Conservation (phyloP, 2,113 vertebrate species). For the Oriolus oriolus region DNA sequence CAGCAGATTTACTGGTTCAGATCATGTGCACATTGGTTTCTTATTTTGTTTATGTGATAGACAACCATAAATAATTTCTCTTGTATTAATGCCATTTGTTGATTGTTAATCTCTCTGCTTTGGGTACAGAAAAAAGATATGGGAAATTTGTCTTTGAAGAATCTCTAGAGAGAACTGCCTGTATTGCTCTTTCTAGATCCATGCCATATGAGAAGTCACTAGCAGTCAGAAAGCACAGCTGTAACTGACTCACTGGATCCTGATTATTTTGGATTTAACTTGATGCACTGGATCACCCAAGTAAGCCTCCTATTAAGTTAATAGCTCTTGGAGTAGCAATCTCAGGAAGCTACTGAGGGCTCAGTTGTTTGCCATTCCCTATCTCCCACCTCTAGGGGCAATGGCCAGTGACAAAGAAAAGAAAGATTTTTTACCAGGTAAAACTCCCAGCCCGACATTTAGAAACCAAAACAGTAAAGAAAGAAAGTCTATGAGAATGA, state of each 20-base stretch:
- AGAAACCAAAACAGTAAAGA: not conserved
- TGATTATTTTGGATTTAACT: not conserved
- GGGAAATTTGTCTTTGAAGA: not conserved
- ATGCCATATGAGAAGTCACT: not conserved
- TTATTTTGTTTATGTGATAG: not conserved
- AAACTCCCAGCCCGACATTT: not conserved
- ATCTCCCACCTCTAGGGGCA: not conserved
- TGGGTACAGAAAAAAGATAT: not conserved
- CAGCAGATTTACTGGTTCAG: not conserved
- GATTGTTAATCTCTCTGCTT: not conserved
- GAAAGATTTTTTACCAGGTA: not conserved
- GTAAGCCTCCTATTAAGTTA: not conserved
- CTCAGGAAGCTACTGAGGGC: not conserved
- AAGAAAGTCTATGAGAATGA: not conserved
- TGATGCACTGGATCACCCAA: not conserved
- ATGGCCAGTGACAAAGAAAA: not conserved
- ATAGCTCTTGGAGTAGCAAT: not conserved
- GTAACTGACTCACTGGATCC: not conserved
- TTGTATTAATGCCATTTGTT: not conserved
- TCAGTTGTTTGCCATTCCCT: not conserved
- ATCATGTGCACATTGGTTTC: not conserved
- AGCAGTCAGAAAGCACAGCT: not conserved
- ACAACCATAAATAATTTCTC: not conserved
- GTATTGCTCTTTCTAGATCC: not conserved
- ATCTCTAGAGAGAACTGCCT: not conserved